Evolutionary conservation across 2,888 invertebrate species (phyloP).

Genomic region (Tridacna crocea): DNA sequence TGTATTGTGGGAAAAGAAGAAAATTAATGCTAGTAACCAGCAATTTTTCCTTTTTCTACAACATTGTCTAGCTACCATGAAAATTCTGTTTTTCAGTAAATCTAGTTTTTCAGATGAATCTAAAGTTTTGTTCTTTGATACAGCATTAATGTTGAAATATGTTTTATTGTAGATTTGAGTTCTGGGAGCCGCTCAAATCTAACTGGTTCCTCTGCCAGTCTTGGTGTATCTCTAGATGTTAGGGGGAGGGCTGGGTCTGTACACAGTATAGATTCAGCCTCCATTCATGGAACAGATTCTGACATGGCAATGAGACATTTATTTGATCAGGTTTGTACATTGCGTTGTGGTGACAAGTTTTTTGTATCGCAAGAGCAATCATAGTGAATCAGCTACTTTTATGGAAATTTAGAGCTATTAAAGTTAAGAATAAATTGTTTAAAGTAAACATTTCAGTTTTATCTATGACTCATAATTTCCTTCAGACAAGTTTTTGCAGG

Average conservation of each 20-base stretch:
- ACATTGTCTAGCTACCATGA: not conserved
- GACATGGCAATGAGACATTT: conserved; percentile 86
- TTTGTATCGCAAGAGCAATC: no score
- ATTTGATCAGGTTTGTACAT: conserved; percentile 80
- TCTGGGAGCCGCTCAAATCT: conserved; percentile 59
- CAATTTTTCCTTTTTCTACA: not conserved
- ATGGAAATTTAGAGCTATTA: no score
- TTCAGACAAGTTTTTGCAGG: no score
- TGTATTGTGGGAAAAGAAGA: not conserved
- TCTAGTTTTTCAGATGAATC: no score
- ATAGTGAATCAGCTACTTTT: no score
- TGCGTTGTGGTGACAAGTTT: conserved; percentile 2
- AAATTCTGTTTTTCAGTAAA: no score
- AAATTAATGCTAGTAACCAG: not conserved
- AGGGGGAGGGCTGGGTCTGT: conserved; percentile 76
- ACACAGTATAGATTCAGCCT: conserved; percentile 78
- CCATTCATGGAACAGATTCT: conserved; percentile 86
- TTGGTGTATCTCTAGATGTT: conserved; percentile 65
- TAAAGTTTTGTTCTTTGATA: no score
- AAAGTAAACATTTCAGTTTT: no score
- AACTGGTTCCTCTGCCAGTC: conserved; percentile 76
- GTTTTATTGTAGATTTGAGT: conserved; percentile 13
- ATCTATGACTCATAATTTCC: no score
- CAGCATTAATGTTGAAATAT: not conserved
- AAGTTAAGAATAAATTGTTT: no score